phyloP scores from a whole-genome alignment of 2,797 vertebrate species.

The Muscicapa striata region DNA sequence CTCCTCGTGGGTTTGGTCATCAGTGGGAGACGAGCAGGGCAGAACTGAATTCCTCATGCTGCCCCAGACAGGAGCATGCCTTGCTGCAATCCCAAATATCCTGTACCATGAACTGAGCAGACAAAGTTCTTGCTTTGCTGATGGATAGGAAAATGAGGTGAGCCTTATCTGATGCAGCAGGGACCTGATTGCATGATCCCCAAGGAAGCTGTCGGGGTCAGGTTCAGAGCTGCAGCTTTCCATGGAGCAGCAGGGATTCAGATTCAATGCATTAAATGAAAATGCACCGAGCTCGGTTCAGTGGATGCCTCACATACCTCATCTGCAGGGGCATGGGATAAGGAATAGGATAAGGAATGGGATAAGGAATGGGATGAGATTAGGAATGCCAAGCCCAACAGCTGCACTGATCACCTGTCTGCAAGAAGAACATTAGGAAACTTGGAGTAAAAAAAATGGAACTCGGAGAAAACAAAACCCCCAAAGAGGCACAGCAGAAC shows the following conservation, averaged over 20 bases:
- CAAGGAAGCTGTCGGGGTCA: neutral
- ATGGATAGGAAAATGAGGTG: neutral
- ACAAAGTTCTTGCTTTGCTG: neutral
- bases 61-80: neutral
- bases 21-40: neutral
- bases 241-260: constrained; percentile 7
- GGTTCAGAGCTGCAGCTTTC: neutral
- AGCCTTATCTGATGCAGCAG: neutral
- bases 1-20: neutral
- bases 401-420: neutral
- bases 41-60: neutral
- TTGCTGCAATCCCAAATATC: neutral
- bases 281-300: neutral
- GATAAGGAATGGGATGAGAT: neutral
- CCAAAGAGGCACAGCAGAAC: neutral
- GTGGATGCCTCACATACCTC: neutral
- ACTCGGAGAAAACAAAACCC: neutral
- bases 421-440: neutral
- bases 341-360: neutral
- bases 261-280: neutral
- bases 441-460: neutral
- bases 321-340: neutral
- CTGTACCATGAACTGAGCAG: neutral
- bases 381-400: neutral
- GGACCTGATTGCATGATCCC: neutral